Conservation (phyloP, 30 jellyfish, hydroid and myxozoan genomes). For the Morbakka virulenta region DNA sequence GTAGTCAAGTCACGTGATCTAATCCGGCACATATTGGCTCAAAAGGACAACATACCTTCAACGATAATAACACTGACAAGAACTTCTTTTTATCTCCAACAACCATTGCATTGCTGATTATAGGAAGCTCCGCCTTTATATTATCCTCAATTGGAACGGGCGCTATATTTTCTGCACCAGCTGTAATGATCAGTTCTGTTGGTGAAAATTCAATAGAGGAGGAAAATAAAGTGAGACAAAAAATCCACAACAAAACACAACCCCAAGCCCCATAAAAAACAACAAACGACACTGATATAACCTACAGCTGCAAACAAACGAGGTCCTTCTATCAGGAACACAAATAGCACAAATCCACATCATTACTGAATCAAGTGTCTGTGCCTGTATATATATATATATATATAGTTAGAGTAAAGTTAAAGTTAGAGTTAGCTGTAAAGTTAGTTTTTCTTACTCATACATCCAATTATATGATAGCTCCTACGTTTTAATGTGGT, state of each 20-base stretch:
- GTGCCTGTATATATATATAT: too few relatives aligned
- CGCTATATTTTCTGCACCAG: constrained; percentile 99
- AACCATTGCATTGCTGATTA: constrained; percentile 91
- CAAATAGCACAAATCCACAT: too few relatives aligned
- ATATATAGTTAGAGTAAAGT: too few relatives aligned
- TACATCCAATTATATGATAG: too few relatives aligned
- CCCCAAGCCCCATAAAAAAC: neutral
- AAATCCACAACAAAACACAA: too few relatives aligned
- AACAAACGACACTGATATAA: neutral
- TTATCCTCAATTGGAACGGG: constrained; percentile 98
- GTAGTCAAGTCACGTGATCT: too few relatives aligned
- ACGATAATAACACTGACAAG: constrained; percentile 84
- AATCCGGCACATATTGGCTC: too few relatives aligned
- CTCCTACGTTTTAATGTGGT: too few relatives aligned
- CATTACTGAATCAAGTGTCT: too few relatives aligned
- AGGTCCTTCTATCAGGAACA: neutral
- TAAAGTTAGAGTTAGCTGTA: too few relatives aligned
- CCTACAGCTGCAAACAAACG: neutral
- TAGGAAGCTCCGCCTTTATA: constrained; percentile 84
- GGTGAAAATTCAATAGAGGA: neutral
- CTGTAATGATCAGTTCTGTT: constrained; percentile 89
- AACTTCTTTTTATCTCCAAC: constrained; percentile 93
- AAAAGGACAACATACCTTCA: constrained; percentile 59
- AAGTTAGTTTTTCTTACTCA: too few relatives aligned
- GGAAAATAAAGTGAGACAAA: neutral